Conservation (phyloP, 30 jellyfish, hydroid and myxozoan species). For the Hydractinia symbiolongicarpus region DNA sequence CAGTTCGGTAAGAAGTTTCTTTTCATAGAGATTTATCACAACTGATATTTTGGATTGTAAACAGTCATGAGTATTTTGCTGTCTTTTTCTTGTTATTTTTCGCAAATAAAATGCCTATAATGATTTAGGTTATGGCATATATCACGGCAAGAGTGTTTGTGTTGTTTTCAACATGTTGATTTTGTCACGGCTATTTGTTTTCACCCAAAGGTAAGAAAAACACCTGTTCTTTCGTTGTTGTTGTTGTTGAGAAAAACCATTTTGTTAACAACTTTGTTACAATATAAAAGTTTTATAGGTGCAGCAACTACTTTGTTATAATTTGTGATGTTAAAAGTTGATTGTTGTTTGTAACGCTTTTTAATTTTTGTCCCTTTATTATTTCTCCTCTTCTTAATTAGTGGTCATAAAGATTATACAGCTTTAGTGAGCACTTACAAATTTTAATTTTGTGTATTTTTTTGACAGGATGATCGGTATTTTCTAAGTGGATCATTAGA, state of each 20-base stretch:
- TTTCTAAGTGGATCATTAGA: conserved; percentile 83
- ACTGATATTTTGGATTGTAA: neutral
- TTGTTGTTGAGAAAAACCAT: too few relatives aligned
- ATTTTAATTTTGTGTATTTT: neutral
- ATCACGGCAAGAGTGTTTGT: conserved; percentile 80
- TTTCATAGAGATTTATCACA: neutral
- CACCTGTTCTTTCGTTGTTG: neutral
- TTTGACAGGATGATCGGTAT: conserved; percentile 80
- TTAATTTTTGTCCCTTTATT: too few relatives aligned
- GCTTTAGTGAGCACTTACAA: too few relatives aligned
- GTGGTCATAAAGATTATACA: too few relatives aligned
- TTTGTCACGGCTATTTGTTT: conserved; percentile 88
- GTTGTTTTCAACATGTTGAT: conserved; percentile 92
- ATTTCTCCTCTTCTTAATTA: too few relatives aligned
- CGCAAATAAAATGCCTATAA: neutral
- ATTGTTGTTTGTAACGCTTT: too few relatives aligned
- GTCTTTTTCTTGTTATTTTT: neutral
- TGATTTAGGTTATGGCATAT: conserved; percentile 85
- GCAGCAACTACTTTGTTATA: too few relatives aligned
- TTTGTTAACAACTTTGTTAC: too few relatives aligned
- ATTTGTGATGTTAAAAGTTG: too few relatives aligned
- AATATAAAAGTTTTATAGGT: too few relatives aligned
- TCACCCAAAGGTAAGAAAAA: conserved; percentile 78
- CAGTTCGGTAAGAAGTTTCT: conserved; percentile 64
- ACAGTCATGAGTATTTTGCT: neutral